Evolutionary conservation across 2,797 vertebrate genomes (phyloP).

Genomic region (Artibeus lituratus): DNA sequence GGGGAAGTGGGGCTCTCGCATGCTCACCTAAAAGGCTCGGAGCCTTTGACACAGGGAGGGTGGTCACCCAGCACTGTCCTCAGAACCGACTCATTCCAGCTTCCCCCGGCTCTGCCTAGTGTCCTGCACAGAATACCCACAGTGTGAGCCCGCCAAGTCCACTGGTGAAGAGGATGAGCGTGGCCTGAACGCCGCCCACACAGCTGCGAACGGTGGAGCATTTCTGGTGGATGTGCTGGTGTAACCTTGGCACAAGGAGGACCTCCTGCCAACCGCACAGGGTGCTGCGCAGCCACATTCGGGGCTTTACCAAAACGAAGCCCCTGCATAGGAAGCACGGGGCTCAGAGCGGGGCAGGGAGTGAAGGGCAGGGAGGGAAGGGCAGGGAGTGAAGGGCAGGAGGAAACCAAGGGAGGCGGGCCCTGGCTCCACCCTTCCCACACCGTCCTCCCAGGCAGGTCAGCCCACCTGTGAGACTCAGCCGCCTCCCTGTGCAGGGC

Average conservation of each 20-base stretch:
- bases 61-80: not conserved
- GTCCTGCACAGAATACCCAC: not conserved
- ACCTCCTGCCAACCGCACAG: too few relatives aligned
- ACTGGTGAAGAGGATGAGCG: too few relatives aligned
- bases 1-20: not conserved
- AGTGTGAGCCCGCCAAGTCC: too few relatives aligned
- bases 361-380: conserved; percentile 34
- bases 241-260: too few relatives aligned
- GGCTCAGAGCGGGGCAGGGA: not conserved
- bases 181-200: too few relatives aligned
- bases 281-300: fast-evolving
- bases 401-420: conserved; percentile 48
- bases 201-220: too few relatives aligned
- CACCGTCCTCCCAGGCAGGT: conserved; percentile 29
- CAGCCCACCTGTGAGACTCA: not conserved
- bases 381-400: conserved; percentile 27
- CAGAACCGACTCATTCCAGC: not conserved
- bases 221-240: too few relatives aligned
- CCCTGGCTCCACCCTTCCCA: conserved; percentile 39
- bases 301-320: fast-evolving
- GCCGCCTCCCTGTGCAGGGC: not conserved
- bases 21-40: not conserved
- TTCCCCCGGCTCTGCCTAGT: not conserved
- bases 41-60: not conserved
- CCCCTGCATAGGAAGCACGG: not conserved